Percentiles rank a stretch among this genome's conserved stretches.
Evolutionary conservation across 2,113 vertebrate species (phyloP).

Genomic region (Elgaria multicarinata): DNA sequence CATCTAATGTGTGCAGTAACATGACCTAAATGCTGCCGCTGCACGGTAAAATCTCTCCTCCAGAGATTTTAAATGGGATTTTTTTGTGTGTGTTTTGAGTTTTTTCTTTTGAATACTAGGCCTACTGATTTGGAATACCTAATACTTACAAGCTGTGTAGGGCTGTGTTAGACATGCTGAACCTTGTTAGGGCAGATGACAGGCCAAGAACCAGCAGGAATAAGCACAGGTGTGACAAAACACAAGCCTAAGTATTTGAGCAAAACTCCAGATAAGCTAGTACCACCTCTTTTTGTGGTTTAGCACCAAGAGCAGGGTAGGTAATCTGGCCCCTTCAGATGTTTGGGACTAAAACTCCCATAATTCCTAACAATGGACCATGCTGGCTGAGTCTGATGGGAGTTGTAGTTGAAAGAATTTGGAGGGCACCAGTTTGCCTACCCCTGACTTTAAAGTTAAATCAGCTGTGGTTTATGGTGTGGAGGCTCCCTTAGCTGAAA

Average conservation of each 20-base stretch:
- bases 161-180: not conserved
- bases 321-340: too few relatives aligned
- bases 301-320: not conserved
- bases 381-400: too few relatives aligned
- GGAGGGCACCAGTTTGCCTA: too few relatives aligned
- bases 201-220: not conserved
- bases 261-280: not conserved
- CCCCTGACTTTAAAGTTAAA: not conserved
- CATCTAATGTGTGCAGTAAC: too few relatives aligned
- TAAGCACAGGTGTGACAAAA: not conserved
- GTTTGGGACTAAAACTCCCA: too few relatives aligned
- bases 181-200: not conserved
- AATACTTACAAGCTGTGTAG: not conserved
- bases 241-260: too few relatives aligned
- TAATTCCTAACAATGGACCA: too few relatives aligned
- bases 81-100: not conserved
- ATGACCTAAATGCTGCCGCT: not conserved
- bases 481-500: not conserved
- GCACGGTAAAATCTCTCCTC: not conserved
- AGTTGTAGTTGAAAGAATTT: too few relatives aligned
- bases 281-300: not conserved
- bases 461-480: not conserved
- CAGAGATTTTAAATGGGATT: too few relatives aligned
- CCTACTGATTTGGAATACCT: not conserved
- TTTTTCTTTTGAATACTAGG: not conserved